Evolutionary conservation across 2,113 vertebrate species (phyloP).

Genomic region (Chaetodon trifascialis): DNA sequence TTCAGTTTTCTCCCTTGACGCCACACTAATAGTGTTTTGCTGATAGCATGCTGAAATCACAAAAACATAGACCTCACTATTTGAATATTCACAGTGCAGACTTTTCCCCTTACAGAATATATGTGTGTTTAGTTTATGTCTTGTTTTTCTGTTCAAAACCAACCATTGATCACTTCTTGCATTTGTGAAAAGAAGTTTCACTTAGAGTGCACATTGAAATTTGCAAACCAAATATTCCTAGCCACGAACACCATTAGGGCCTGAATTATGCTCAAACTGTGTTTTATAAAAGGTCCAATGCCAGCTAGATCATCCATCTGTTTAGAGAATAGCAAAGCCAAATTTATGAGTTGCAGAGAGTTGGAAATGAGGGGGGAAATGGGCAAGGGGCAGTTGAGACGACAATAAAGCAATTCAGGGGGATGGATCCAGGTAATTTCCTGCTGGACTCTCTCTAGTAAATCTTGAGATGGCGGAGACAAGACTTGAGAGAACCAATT

Average conservation of each 20-base stretch:
- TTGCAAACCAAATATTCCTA: conserved; percentile 26
- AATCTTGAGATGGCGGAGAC: not conserved
- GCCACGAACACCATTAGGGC: conserved; percentile 29
- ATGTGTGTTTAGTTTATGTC: not conserved
- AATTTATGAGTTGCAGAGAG: conserved; percentile 20
- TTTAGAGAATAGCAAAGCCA: conserved; percentile 50
- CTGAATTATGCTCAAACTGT: conserved; percentile 29
- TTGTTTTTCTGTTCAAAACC: not conserved
- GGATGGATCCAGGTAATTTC: conserved; percentile 31
- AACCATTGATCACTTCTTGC: not conserved
- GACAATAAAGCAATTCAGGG: conserved; percentile 16
- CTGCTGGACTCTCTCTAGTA: conserved; percentile 5
- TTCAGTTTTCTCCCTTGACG: conserved; percentile 38
- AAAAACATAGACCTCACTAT: conserved; percentile 28
- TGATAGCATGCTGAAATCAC: conserved; percentile 24
- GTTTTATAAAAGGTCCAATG: conserved; percentile 45
- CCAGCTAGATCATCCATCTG: conserved; percentile 51
- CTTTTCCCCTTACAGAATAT: not conserved
- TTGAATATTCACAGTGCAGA: not conserved
- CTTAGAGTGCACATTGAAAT: not conserved
- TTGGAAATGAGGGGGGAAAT: conserved; percentile 14
- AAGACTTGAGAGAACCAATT: not conserved
- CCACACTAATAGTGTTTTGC: conserved; percentile 27
- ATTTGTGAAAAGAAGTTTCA: conserved; percentile 5
- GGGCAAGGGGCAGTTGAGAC: conserved; percentile 2